Evolutionary conservation across 2,888 invertebrate genomes (phyloP).

Genomic region (Xanthorhoe spadicearia): DNA sequence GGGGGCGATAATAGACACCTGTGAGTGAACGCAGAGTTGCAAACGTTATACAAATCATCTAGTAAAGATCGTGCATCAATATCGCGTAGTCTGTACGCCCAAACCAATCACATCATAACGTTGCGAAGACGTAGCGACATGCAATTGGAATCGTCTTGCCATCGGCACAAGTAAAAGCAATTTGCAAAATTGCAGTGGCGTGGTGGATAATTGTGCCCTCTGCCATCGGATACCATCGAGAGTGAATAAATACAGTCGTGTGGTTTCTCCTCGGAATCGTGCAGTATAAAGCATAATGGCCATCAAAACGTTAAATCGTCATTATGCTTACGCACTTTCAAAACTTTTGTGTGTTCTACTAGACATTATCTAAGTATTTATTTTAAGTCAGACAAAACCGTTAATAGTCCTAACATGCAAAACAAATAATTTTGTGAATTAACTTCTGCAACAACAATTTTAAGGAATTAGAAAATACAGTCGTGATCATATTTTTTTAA

Average conservation of each 20-base stretch:
- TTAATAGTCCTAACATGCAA: too few species aligned
- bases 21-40: too few species aligned
- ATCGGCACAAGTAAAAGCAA: conserved; percentile 74
- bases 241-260: conserved; percentile 71
- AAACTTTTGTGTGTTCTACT: too few species aligned
- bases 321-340: not conserved
- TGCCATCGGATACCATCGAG: conserved; percentile 64
- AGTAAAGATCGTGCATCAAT: not conserved
- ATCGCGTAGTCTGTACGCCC: conserved; percentile 17
- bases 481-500: too few species aligned
- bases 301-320: not conserved
- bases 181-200: conserved; percentile 79
- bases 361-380: too few species aligned
- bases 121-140: conserved; percentile 68
- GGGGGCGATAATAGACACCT: too few species aligned
- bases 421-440: too few species aligned
- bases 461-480: too few species aligned
- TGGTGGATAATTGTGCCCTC: conserved; percentile 75
- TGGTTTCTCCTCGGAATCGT: conserved; percentile 57
- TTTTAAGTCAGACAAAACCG: too few species aligned
- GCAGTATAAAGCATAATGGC: conserved; percentile 4
- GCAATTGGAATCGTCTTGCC: conserved; percentile 75
- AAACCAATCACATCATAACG: conserved; percentile 37
- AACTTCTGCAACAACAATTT: too few species aligned
- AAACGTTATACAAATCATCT: too few species aligned